phyloP scores from a whole-genome alignment of 2,888 invertebrate genomes.

The Boloria euphrosyne region DNA sequence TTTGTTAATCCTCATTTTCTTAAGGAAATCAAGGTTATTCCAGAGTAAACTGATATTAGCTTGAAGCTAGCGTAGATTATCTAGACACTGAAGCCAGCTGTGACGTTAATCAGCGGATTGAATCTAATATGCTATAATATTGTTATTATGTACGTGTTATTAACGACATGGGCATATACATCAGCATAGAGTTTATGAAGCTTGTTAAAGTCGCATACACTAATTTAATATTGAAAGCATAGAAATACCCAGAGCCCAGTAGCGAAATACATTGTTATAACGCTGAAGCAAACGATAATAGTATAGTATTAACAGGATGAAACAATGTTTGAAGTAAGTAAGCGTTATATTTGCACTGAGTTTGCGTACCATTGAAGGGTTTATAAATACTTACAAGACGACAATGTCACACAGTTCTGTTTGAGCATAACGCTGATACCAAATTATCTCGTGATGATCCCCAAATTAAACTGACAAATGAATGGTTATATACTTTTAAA shows the following conservation, averaged over 20 bases:
- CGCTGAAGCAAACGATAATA: slow-evolving; percentile 81
- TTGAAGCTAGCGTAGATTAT: slow-evolving; percentile 81
- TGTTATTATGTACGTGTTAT: slow-evolving; percentile 69
- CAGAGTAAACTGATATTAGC: slow-evolving; percentile 70
- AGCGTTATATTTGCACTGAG: slow-evolving; percentile 73
- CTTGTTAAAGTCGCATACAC: slow-evolving; percentile 80
- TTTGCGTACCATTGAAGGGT: slow-evolving; percentile 69
- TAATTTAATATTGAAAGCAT: slow-evolving; percentile 82
- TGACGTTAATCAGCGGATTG: slow-evolving; percentile 77
- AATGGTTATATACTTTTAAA: slow-evolving; percentile 58
- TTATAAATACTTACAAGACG: slow-evolving; percentile 77
- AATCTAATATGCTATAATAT: slow-evolving; percentile 74
- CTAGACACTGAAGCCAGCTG: slow-evolving; percentile 82
- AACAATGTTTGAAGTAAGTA: slow-evolving; percentile 54
- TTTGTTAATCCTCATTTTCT: slow-evolving; percentile 25
- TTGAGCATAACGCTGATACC: slow-evolving; percentile 59
- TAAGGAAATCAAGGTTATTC: slow-evolving; percentile 58
- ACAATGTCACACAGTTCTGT: slow-evolving; percentile 68
- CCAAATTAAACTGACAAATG: slow-evolving; percentile 70
- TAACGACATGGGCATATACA: slow-evolving; percentile 79
- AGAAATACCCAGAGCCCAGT: slow-evolving; percentile 81
- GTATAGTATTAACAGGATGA: slow-evolving; percentile 59
- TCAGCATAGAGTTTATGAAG: slow-evolving; percentile 81
- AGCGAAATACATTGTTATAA: slow-evolving; percentile 78
- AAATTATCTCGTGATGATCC: slow-evolving; percentile 61